Percentiles rank a stretch among this genome's conserved stretches.
Evolutionary conservation across 1,140 invertebrate genomes (phyloP).

Genomic region (Drosophila orosa): DNA sequence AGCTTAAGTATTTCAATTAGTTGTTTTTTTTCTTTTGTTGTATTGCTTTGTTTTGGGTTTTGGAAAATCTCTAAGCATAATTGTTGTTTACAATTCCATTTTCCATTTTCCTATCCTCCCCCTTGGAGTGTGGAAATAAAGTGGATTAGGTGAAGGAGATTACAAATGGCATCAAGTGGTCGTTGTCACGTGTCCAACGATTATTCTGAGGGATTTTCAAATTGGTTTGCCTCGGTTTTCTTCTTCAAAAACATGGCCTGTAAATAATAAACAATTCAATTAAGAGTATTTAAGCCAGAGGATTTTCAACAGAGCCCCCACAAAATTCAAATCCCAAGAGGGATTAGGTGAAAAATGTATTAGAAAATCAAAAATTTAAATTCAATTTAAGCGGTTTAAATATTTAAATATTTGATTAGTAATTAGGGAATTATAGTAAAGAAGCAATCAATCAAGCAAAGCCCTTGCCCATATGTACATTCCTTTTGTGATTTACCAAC

Average conservation of each 20-base stretch:
- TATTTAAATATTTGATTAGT: background rate
- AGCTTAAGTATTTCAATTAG: constrained; percentile 46
- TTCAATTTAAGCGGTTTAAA: background rate
- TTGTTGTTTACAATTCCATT: constrained; percentile 75
- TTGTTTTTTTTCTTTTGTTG: no score
- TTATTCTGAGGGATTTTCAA: constrained; percentile 44
- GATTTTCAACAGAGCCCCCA: no score
- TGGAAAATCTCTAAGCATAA: no score
- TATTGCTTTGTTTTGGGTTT: no score
- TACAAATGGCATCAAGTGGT: constrained; percentile 49
- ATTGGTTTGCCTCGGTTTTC: constrained; percentile 35
- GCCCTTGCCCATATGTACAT: background rate
- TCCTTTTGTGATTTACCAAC: background rate
- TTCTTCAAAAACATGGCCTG: background rate
- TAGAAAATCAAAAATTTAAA: background rate
- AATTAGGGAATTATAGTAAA: background rate
- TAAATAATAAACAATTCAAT: constrained; percentile 45
- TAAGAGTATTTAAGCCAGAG: constrained; percentile 3
- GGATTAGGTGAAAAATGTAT: background rate
- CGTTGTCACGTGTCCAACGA: constrained; percentile 44
- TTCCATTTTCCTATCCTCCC: constrained; percentile 27
- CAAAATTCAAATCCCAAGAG: background rate
- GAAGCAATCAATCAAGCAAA: constrained; percentile 2
- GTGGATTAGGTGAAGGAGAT: constrained; percentile 39
- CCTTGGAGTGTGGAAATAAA: constrained; percentile 12